Conservation (phyloP, 2,797 vertebrate genomes). For the Adrianichthys oophorus region DNA sequence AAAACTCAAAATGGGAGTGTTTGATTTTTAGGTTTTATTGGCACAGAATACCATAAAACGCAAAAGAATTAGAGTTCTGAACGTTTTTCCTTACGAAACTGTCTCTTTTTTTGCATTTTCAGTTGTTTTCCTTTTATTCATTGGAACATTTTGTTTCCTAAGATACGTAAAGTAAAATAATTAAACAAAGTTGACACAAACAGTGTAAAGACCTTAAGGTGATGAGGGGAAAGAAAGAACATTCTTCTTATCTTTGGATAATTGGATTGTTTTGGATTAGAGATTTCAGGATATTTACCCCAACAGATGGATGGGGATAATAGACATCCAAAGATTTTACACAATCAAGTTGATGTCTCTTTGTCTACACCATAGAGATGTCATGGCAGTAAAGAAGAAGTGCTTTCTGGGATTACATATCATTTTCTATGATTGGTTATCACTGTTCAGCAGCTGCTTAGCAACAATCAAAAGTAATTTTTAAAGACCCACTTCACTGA, state of each 20-base stretch:
- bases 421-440: conserved; percentile 46
- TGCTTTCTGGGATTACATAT: conserved; percentile 47
- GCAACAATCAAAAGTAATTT: conserved; percentile 37
- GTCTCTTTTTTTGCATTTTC: too few species aligned
- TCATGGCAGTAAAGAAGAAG: conserved; percentile 15
- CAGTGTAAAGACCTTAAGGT: not conserved
- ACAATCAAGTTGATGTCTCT: conserved; percentile 54
- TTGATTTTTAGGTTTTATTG: too few species aligned
- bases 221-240: not conserved
- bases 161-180: too few species aligned
- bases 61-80: too few species aligned
- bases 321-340: conserved; percentile 41
- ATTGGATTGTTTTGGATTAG: conserved; percentile 51
- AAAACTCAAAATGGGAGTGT: too few species aligned
- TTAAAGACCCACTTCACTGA: too few species aligned
- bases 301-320: conserved; percentile 50
- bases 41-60: too few species aligned
- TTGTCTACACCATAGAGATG: conserved; percentile 25
- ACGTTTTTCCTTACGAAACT: too few species aligned
- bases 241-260: conserved; percentile 43
- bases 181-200: too few species aligned
- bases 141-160: too few species aligned
- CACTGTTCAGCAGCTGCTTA: conserved; percentile 42
- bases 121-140: too few species aligned
- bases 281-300: conserved; percentile 35